phyloP scores from a whole-genome alignment of 2,888 invertebrate species.

The Tenthredo mesomela region DNA sequence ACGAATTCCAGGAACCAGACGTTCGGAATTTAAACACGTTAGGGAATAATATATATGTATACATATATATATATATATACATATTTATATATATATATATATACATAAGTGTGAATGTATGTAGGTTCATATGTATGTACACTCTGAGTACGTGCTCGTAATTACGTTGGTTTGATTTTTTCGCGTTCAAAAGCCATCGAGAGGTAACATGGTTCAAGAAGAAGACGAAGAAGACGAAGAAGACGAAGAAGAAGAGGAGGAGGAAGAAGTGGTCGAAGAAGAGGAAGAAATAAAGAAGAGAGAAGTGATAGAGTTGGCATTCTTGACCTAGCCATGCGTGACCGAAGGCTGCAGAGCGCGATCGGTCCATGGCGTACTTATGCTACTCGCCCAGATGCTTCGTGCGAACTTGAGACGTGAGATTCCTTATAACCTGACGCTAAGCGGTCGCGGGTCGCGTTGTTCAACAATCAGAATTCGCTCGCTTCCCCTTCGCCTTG shows the following conservation, averaged over 20 bases:
- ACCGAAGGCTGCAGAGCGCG: conserved; percentile 50
- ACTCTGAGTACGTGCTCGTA: conserved; percentile 10
- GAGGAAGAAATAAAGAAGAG: conserved; percentile 3
- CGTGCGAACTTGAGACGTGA: conserved; percentile 46
- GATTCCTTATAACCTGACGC: conserved; percentile 45
- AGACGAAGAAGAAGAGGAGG: background rate
- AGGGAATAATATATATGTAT: conserved; percentile 14
- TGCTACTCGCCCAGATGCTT: conserved; percentile 41
- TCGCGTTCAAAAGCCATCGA: conserved; percentile 34
- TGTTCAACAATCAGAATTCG: conserved; percentile 39
- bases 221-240: background rate
- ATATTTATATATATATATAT: background rate
- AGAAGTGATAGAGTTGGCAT: conserved; percentile 53
- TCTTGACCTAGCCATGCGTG: conserved; percentile 52
- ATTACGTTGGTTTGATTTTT: conserved; percentile 30
- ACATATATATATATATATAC: background rate
- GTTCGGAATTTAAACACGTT: conserved; percentile 44
- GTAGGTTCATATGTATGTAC: background rate
- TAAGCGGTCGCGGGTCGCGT: conserved; percentile 20
- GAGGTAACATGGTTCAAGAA: background rate
- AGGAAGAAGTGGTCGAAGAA: background rate
- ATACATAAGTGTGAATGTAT: background rate
- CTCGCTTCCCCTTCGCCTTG: background rate
- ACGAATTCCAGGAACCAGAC: conserved; percentile 44
- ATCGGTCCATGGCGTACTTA: conserved; percentile 46